Evolutionary conservation across 1,140 invertebrate genomes (phyloP), one percentile per base, ranked within the genome.

Genomic region (Cotesia glomerata): DNA sequence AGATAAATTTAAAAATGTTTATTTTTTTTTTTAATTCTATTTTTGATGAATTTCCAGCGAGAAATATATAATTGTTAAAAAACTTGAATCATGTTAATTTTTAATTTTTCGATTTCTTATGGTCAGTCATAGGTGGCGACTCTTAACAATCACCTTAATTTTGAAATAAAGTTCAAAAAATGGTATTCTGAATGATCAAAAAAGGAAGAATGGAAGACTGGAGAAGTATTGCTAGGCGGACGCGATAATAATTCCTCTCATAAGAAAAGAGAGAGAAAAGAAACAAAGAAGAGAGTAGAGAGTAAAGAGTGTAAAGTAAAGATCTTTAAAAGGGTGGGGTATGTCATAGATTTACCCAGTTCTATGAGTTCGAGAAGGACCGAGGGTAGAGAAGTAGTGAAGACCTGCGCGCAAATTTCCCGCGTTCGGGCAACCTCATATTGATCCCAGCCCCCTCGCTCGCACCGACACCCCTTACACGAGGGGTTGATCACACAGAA

Each of bases 381-480:
- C 39, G 13, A 51, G 16, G 16, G 34, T 36, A 18, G 35, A 36
- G 45, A 65, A 8, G 52, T 62, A 26, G 70, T 71, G 72, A 73
- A 71, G 84, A 87, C 84, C 84, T 87, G 86, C 86, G 86, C 86
- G 85, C 85, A 79, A 86, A 85, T 87, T 86, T 85, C 84, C 85
- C 86, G 85, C 85, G 84, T 86, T 86, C 81, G 81, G 76, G 81
- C 83, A 85, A 86, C 83, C 85, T 86, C 84, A 86, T 87, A 87
- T 87, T 87, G 86, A 87, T 87, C 85, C 83, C 84, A 85, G 81
- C 84, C 85, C 81, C 64, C 56, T 62, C 61, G 56, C 26, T 51
- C 64, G 56, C 52, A 73, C 75, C 75, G 77, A 75, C 77, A 79
- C 76, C 77, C 73, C 74, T 73, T 74, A 76, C 76, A 77, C 75